Conservation (phyloP, 2,888 invertebrate species). For the Pandemis cinnamomeana region DNA sequence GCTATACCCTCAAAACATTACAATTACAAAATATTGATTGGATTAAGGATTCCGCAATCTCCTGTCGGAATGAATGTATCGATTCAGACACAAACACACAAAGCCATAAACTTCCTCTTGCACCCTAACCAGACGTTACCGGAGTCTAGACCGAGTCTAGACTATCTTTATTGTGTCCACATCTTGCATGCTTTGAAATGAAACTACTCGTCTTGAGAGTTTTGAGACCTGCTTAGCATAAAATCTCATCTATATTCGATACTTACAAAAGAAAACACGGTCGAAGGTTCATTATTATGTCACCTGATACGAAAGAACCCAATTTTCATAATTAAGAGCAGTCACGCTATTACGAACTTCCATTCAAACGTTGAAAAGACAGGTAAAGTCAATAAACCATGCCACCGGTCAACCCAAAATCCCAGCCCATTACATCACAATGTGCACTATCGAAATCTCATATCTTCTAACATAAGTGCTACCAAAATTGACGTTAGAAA, state of each 20-base stretch:
- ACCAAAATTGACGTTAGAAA: constrained; percentile 56
- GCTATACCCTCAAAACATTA: too few relatives aligned
- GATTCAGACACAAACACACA: constrained; percentile 44
- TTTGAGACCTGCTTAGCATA: constrained; percentile 9
- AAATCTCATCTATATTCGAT: background rate
- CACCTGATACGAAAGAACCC: constrained; percentile 24
- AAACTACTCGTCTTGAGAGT: constrained; percentile 8
- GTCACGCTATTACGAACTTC: constrained; percentile 1
- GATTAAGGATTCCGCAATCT: background rate
- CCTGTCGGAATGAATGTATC: constrained; percentile 38
- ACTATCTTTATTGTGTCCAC: constrained; percentile 63
- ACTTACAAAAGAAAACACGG: background rate
- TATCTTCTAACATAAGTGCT: constrained; percentile 54
- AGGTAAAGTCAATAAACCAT: constrained; percentile 50
- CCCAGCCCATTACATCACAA: constrained; percentile 43
- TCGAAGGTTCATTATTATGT: constrained; percentile 20
- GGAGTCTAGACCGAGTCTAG: constrained; percentile 78
- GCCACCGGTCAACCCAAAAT: constrained; percentile 51
- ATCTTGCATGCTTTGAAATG: constrained; percentile 27
- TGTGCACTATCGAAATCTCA: constrained; percentile 53
- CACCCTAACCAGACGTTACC: constrained; percentile 50
- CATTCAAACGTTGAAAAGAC: constrained; percentile 48
- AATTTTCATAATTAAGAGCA: constrained; percentile 24
- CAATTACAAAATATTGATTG: too few relatives aligned
- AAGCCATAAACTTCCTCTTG: constrained; percentile 49